These are phyloP conservation scores for Atrina japonica DNA, from an alignment of 2,888 invertebrate genomes.

Conservation along the genomic window DNA sequence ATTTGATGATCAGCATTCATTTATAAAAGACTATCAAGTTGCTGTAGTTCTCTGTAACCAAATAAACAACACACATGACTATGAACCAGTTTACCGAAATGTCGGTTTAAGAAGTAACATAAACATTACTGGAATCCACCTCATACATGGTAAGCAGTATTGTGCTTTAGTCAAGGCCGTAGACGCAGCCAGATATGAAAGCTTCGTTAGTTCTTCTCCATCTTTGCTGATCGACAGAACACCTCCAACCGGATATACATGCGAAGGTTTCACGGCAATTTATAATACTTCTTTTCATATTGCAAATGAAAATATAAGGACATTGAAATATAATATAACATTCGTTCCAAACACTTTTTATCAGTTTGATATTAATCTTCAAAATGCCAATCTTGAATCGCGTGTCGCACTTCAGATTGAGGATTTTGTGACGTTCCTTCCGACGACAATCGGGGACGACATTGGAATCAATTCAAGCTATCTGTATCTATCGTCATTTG, in stretches of 20 bases:
- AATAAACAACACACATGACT: slow-evolving; percentile 14
- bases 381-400: no score
- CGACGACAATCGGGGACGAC: no score
- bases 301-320: not conserved
- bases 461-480: no score
- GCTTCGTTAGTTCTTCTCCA: slow-evolving; percentile 22
- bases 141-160: slow-evolving; percentile 34
- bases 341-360: slow-evolving; percentile 5
- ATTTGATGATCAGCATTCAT: slow-evolving; percentile 50
- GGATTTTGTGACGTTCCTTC: no score
- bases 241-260: slow-evolving; percentile 27
- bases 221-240: slow-evolving; percentile 37
- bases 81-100: not conserved
- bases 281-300: not conserved
- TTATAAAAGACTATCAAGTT: slow-evolving; percentile 41
- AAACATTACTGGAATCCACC: slow-evolving; percentile 17
- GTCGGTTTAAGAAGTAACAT: slow-evolving; percentile 1
- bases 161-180: slow-evolving; percentile 35
- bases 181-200: slow-evolving; percentile 42
- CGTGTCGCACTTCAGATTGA: no score
- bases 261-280: not conserved
- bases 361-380: not conserved
- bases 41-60: slow-evolving; percentile 18
- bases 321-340: not conserved
- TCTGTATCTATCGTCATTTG: not conserved